phyloP scores from a whole-genome alignment of 2,113 vertebrate species.

The Chamaetylas fuelleborni region DNA sequence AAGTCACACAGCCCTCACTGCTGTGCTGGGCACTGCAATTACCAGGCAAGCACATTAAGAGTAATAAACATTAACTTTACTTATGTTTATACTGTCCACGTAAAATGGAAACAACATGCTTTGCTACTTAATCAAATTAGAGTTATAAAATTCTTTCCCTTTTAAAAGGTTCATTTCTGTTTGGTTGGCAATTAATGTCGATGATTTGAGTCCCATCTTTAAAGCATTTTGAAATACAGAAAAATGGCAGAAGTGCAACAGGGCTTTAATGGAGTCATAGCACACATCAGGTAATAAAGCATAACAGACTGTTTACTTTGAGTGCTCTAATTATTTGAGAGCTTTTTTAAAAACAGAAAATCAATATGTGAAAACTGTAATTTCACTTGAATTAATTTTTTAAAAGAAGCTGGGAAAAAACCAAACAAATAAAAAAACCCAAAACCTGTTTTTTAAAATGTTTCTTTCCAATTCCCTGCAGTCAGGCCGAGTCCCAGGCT shows the following conservation, averaged over 20 bases:
- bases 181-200: constrained; percentile 77
- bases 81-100: constrained; percentile 56
- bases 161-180: constrained; percentile 74
- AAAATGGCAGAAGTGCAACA: constrained; percentile 62
- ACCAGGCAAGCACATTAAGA: constrained; percentile 35
- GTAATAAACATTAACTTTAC: constrained; percentile 75
- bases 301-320: constrained; percentile 73
- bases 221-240: constrained; percentile 53
- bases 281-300: constrained; percentile 74
- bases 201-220: constrained; percentile 65
- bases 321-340: constrained; percentile 75
- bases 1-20: background rate
- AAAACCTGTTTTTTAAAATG: accelerated
- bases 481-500: background rate
- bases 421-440: background rate
- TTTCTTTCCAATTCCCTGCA: background rate
- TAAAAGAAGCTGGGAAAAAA: background rate
- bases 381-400: constrained; percentile 5
- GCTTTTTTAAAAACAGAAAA: constrained; percentile 56
- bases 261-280: constrained; percentile 73
- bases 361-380: background rate
- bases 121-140: constrained; percentile 78
- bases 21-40: background rate
- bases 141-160: constrained; percentile 72
- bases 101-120: constrained; percentile 70